Conservation (phyloP, 2,888 invertebrate species). For the Leptarthrus brevirostris region DNA sequence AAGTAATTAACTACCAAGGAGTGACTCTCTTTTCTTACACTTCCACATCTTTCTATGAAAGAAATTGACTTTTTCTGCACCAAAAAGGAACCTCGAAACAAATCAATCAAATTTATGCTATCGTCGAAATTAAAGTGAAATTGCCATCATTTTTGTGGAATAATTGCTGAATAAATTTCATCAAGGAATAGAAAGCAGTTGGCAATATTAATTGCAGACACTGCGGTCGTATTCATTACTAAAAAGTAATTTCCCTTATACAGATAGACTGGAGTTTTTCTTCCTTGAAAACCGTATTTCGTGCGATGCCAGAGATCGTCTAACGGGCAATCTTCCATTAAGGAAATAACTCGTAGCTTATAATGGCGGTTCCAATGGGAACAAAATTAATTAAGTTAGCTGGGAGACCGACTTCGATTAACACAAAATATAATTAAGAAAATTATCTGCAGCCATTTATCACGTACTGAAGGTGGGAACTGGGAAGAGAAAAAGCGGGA, state of each 20-base stretch:
- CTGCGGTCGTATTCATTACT: background rate
- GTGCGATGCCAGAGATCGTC: slow-evolving; percentile 8
- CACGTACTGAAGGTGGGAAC: slow-evolving; percentile 50
- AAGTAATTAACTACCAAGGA: no score
- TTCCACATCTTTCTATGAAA: no score
- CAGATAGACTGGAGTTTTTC: slow-evolving; percentile 31
- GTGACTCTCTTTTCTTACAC: no score
- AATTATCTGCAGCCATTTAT: slow-evolving; percentile 56
- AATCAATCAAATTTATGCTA: no score
- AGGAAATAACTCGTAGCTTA: slow-evolving; percentile 44
- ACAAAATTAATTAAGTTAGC: slow-evolving; percentile 55
- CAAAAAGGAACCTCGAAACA: no score
- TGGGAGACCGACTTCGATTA: slow-evolving; percentile 55
- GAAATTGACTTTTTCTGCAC: no score
- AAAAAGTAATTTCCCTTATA: slow-evolving; percentile 30
- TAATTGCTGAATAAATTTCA: no score
- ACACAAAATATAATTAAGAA: slow-evolving; percentile 56
- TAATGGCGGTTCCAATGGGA: slow-evolving; percentile 53
- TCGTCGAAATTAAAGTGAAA: no score
- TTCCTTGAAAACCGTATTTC: slow-evolving; percentile 36
- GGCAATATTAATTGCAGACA: slow-evolving; percentile 14
- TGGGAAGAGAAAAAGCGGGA: slow-evolving; percentile 2
- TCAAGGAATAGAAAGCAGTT: background rate
- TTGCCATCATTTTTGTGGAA: no score
- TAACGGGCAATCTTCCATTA: slow-evolving; percentile 45